These are phyloP conservation scores for Microplitis mediator DNA, from an alignment of 1,140 invertebrate genomes.

Conservation along the genomic window DNA sequence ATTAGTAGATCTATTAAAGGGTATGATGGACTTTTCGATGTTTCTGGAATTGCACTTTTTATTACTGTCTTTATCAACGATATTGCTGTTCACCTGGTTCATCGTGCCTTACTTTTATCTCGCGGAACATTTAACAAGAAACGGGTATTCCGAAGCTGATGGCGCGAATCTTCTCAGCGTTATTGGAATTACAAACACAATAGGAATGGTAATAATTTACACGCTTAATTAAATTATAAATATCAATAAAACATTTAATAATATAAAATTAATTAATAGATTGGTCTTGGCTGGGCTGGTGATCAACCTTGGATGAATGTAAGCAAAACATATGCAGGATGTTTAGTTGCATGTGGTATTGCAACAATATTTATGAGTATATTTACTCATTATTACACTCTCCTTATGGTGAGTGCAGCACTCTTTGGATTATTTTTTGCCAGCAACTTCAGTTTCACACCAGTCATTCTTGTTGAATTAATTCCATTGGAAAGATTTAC, in stretches of 20 bases:
- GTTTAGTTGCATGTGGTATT: constrained; percentile 77
- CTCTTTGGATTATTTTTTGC: constrained; percentile 85
- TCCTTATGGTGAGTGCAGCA: constrained; percentile 65
- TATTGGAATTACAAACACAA: constrained; percentile 86
- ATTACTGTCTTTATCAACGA: constrained; percentile 81
- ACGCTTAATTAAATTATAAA: background rate
- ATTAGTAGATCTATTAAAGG: constrained; percentile 71
- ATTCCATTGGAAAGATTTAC: constrained; percentile 83
- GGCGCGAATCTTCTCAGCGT: constrained; percentile 79
- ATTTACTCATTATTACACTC: constrained; percentile 67
- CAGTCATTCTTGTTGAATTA: constrained; percentile 82
- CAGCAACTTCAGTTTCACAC: constrained; percentile 86
- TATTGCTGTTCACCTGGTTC: constrained; percentile 87
- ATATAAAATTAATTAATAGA: constrained; percentile 58
- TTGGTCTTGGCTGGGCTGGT: constrained; percentile 86
- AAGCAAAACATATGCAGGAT: constrained; percentile 78
- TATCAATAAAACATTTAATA: constrained; percentile 23
- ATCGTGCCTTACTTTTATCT: constrained; percentile 91
- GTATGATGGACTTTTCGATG: constrained; percentile 80
- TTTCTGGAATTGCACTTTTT: constrained; percentile 81
- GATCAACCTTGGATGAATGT: constrained; percentile 87
- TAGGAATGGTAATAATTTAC: constrained; percentile 78
- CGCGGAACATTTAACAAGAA: constrained; percentile 72
- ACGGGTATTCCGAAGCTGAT: constrained; percentile 71
- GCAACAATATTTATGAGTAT: constrained; percentile 75